Evolutionary conservation across 2,888 invertebrate species (phyloP).

Genomic region (Andrena fulva): DNA sequence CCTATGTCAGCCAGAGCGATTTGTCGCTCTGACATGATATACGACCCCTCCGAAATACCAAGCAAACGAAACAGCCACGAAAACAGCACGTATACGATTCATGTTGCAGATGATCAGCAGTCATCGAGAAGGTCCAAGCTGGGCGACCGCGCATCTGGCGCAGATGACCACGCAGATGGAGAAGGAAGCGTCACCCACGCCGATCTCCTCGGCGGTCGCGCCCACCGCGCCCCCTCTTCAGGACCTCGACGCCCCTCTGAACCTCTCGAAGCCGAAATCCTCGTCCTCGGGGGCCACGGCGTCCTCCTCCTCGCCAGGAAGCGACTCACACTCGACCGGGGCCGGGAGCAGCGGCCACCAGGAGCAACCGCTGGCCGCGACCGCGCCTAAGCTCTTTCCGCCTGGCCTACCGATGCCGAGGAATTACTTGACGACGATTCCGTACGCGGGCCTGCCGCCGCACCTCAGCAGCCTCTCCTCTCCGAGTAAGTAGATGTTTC

Average conservation of each 20-base stretch:
- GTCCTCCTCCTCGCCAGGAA: conserved; percentile 84
- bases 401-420: conserved; percentile 87
- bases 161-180: conserved; percentile 87
- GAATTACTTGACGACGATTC: conserved; percentile 86
- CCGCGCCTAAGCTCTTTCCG: conserved; percentile 87
- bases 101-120: conserved; percentile 86
- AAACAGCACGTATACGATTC: neutral
- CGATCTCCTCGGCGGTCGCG: conserved; percentile 81
- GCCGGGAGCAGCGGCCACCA: conserved; percentile 83
- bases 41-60: conserved; percentile 20
- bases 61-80: neutral
- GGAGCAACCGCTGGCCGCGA: conserved; percentile 87
- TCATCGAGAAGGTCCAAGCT: conserved; percentile 86
- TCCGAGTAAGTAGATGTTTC: conserved; percentile 75
- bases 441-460: conserved; percentile 87
- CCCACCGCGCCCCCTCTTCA: conserved; percentile 83
- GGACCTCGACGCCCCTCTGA: conserved; percentile 94
- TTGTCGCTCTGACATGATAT: conserved; percentile 7
- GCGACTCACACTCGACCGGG: conserved; percentile 85
- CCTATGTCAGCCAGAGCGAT: neutral
- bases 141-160: conserved; percentile 91
- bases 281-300: conserved; percentile 85
- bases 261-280: conserved; percentile 94
- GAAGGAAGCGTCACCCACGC: conserved; percentile 82
- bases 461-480: conserved; percentile 86